Conservation (phyloP, 2,113 vertebrate species). For the Eudorcas thomsonii region DNA sequence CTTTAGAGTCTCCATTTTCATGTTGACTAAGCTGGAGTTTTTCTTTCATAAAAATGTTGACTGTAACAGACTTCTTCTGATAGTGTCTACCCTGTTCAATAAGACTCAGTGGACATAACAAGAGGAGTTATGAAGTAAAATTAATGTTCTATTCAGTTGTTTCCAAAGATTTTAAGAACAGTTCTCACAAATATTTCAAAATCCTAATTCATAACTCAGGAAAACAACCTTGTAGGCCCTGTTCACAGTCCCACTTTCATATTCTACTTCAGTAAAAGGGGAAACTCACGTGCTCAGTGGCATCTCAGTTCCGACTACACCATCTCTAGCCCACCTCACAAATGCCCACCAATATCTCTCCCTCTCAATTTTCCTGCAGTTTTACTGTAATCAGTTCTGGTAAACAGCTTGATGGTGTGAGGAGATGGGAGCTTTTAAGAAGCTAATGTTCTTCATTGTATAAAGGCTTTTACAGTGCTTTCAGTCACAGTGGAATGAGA, state of each 20-base stretch:
- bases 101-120: background rate
- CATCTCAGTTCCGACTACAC: background rate
- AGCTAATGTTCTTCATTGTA: background rate
- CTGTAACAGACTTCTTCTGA: slow-evolving; percentile 4
- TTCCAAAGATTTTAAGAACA: background rate
- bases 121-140: slow-evolving; percentile 4
- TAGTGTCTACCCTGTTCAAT: background rate
- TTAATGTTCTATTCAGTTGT: background rate
- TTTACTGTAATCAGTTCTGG: background rate
- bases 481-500: background rate
- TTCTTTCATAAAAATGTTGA: slow-evolving; percentile 2
- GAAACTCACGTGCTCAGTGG: background rate
- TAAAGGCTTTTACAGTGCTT: background rate
- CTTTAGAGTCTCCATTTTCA: slow-evolving; percentile 8
- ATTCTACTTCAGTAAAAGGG: background rate
- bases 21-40: background rate
- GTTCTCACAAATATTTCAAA: background rate
- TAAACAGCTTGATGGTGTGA: background rate
- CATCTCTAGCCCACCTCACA: background rate
- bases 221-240: background rate
- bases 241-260: background rate
- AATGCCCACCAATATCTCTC: background rate
- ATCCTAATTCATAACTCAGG: background rate
- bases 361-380: background rate
- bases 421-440: background rate